Evolutionary conservation across 1,140 invertebrate genomes (phyloP).

Genomic region (Pissodes strobi): DNA sequence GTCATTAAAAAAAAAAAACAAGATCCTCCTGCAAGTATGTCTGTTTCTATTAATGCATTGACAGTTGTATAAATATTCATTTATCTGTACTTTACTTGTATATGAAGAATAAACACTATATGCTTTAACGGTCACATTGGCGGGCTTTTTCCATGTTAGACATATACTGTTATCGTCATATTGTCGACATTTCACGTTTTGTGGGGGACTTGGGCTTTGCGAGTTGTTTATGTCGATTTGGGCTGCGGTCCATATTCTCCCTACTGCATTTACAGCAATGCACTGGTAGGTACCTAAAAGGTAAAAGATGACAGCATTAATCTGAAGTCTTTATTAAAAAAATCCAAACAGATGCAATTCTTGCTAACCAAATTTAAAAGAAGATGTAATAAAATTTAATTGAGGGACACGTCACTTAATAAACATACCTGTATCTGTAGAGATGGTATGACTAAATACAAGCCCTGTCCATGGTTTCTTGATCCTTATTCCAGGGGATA

Average conservation of each 20-base stretch:
- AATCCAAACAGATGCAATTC: neutral
- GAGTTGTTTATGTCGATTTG: constrained; percentile 58
- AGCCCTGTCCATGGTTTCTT: constrained; percentile 38
- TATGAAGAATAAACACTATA: constrained; percentile 68
- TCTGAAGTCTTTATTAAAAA: neutral
- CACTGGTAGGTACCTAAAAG: constrained; percentile 74
- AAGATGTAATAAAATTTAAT: no score
- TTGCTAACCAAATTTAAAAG: no score
- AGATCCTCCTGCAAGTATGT: no score
- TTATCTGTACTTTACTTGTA: constrained; percentile 54
- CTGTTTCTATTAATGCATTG: no score
- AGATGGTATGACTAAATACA: constrained; percentile 50
- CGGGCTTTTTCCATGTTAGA: constrained; percentile 62
- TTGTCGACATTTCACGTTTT: constrained; percentile 61
- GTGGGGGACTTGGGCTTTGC: constrained; percentile 62
- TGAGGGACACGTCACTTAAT: no score
- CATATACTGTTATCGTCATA: constrained; percentile 62
- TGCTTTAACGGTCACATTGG: constrained; percentile 59
- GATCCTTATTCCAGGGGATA: constrained; percentile 60
- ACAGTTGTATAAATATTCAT: no score
- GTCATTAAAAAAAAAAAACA: no score
- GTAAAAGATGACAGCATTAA: neutral
- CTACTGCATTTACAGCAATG: constrained; percentile 69
- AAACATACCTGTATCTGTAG: constrained; percentile 46
- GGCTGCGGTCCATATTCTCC: constrained; percentile 66